Base-by-base conservation (phyloP, 2,797 vertebrate species). In the Gobionotothen gibberifrons region DNA sequence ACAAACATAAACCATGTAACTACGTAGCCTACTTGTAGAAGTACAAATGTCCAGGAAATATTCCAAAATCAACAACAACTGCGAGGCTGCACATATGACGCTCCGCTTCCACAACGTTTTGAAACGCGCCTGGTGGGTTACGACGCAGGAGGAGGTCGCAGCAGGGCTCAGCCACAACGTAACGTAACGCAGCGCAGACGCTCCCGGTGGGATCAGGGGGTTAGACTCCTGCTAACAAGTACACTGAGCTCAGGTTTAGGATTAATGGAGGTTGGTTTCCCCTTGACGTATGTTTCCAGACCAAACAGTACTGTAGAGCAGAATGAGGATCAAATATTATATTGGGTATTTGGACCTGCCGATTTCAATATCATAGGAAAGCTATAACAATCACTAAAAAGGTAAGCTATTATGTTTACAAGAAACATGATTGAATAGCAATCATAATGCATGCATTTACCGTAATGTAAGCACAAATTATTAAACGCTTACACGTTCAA, bases 301-400 rank as follows among this genome's bases (percentile, higher is more conserved):
- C 3, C 16, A 29, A 60, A n/a, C 14, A n/a, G 11, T 19, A 43
- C 9, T 43, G n/a, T 29, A n/a, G 16, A 9, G 16, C 21, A 44
- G 22, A 54, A 29, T 65, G 21, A 29, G 22, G 49, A 44, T 65
- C 32, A 13, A 26, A n/a, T n/a, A 46, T 9, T 13, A 40, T 21
- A n/a, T 61, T 51, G 19, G 12, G 58, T 55, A 32, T 57, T 57
- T 76, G 12, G 39, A 65, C n/a, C 12, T n/a, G 58, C 9, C 47
- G 12, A 39, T 40, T 74, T 53, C 5, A 26, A 26, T 26, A 26
- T 26, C 26, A 40, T 22, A 40, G 26, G 4, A 47, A 53, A 48
- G n/a, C 22, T 48, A 49, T 17, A 21, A 36, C 6, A 36, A 26
- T 52, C 42, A 19, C 5, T 51, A 43, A 9, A 65, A 36, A 32